Base-by-base conservation (phyloP, 2,113 vertebrate species). In the Lynx canadensis region DNA sequence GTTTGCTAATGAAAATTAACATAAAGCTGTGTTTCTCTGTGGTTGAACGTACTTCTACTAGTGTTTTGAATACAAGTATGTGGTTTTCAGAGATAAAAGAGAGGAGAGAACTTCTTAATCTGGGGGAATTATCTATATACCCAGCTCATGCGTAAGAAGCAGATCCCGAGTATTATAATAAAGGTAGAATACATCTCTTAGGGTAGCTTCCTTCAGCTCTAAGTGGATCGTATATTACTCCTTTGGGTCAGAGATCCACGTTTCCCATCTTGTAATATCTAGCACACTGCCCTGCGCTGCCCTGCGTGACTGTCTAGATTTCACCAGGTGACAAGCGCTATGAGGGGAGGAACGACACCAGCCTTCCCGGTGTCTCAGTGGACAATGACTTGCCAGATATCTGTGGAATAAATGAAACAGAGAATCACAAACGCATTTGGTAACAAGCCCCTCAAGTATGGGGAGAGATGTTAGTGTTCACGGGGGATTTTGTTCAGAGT, bases 171-270 rank as follows among this genome's bases (percentile, higher is more conserved):
- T 23, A 3, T 60, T 66, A 57, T 68, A 10, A 36, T 18, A 33
- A 63, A 31, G 1, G 7, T 81, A 19, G 5, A 21, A 36, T n/a
- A 8, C 11, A 14, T 63, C 29, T 55, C 27, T 38, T 0, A 1
- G 7, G 1, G 12, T 23, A 33, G 18, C 11, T 18, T 31, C 19
- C 33, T n/a, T 76, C 15, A 9, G 4, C 25, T 4, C 7, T 15
- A 0, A 23, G 60, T 18, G 16, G 5, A 13, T 5, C 21, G 7
- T 13, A 12, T 5, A 5, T 18, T 6, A 25, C 1, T 14, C 15
- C 65, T 93, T 3, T 14, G 3, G 13, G 9, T 31, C 69, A 12
- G 4, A 25, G 27, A 3, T 52, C 16, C 18, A 1, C 5, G 2
- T 65, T 15, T 79, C 10, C 19, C 1, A 1, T 12, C 4, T 23